These are phyloP conservation scores for Eulacestoma nigropectus DNA, from an alignment of 2,113 vertebrate species.

Conservation along the genomic window DNA sequence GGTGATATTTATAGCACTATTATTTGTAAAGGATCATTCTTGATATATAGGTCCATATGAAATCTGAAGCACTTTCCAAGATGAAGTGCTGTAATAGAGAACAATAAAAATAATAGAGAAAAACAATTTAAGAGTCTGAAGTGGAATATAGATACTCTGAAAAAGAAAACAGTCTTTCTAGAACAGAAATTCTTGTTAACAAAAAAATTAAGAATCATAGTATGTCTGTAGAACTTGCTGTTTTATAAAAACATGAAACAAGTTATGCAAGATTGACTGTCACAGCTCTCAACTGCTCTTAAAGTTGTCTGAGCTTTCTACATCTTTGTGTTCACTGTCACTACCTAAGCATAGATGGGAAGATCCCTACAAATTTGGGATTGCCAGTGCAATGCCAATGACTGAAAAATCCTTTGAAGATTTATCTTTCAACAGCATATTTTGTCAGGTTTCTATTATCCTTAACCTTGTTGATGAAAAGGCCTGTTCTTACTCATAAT, in stretches of 20 bases:
- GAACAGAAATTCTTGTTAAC: neutral
- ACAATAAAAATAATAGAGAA: neutral
- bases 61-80: neutral
- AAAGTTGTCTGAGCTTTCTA: neutral
- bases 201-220: neutral
- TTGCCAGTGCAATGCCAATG: neutral
- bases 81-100: neutral
- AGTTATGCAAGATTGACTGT: neutral
- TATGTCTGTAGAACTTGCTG: neutral
- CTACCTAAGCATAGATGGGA: neutral
- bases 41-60: neutral
- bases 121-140: neutral
- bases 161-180: neutral
- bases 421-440: neutral
- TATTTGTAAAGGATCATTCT: neutral
- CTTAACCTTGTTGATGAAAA: neutral
- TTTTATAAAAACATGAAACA: neutral
- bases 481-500: neutral
- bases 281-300: neutral
- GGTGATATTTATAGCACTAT: neutral
- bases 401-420: neutral
- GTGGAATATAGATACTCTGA: neutral
- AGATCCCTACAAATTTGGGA: neutral
- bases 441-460: neutral
- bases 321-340: neutral